Evolutionary conservation across 2,113 vertebrate genomes (phyloP), one percentile per base, ranked within the genome.

Genomic region (Atlantisia rogersi): DNA sequence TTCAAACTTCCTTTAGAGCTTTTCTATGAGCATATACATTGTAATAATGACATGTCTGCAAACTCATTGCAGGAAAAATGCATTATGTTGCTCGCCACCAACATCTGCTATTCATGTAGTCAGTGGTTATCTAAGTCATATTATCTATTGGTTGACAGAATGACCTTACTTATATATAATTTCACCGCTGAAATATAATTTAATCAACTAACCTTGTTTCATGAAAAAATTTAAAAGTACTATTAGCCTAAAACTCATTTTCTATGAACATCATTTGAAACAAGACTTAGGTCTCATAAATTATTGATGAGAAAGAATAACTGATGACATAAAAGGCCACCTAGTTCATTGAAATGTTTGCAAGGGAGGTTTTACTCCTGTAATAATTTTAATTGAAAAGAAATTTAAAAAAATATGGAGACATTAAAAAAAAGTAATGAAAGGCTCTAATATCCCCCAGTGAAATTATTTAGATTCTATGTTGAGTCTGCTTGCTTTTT

Each of bases 101-200:
- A 79, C 93, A 56, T 3, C 46, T 82, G 9, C 25, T 64, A 28
- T 56, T 88, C 58, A 44, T 22, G 35, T 48, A 88, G 16, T 19
- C 39, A 64, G 11, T 58, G 31, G 5, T 92, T 86, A 76, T 75
- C 52, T 78, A 35, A 89, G 74, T 70, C 5, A 74, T 78, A 69
- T 64, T 76, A 92, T 76, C 67, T 73, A 2, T 16, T 76, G 53
- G 10, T 64, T 92, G 67, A 88, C 63, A 90, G 15, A 18, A 82
- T 42, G 53, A 48, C 15, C 40, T 92, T 87, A 75, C 55, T 80
- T 83, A 53, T 9, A 71, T 64, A 71, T 32, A 86, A 73, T 73
- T 90, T 94, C 59, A 56, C 35, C 39, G 9, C 19, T 90, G 62
- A 90, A 85, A 93, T 64, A 68, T 39, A 85, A 64, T 90, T 85